phyloP scores from a whole-genome alignment of 2,797 vertebrate genomes.

The Poliocrania exsul region DNA sequence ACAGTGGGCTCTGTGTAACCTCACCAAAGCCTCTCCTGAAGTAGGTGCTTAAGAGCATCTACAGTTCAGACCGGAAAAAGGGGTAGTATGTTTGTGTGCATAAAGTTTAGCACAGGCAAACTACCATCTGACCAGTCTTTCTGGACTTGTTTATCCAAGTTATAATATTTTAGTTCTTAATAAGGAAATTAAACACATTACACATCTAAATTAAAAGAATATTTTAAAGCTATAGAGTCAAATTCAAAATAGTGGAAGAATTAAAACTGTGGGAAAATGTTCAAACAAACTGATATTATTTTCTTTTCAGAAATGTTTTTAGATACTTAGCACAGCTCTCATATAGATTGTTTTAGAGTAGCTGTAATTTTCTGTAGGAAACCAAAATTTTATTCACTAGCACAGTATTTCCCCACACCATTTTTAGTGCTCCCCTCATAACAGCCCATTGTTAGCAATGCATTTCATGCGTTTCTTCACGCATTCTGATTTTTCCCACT shows the following conservation, averaged over 20 bases:
- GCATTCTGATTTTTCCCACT: neutral
- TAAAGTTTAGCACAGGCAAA: neutral
- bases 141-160: neutral
- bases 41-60: slow-evolving; percentile 50
- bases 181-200: neutral
- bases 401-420: neutral
- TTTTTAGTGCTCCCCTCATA: neutral
- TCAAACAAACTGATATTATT: neutral
- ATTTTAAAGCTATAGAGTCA: neutral
- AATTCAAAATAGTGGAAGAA: neutral
- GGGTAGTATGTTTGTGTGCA: neutral
- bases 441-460: neutral
- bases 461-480: neutral
- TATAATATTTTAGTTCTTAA: neutral
- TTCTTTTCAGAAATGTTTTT: neutral
- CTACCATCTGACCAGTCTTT: neutral
- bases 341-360: neutral
- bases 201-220: neutral
- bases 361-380: neutral
- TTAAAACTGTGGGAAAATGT: neutral
- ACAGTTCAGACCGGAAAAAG: slow-evolving; percentile 12
- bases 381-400: neutral
- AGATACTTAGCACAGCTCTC: neutral
- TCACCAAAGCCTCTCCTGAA: slow-evolving; percentile 48
- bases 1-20: slow-evolving; percentile 54